Base-by-base conservation (phyloP, 2,888 invertebrate species). In the Agelastica alni region DNA sequence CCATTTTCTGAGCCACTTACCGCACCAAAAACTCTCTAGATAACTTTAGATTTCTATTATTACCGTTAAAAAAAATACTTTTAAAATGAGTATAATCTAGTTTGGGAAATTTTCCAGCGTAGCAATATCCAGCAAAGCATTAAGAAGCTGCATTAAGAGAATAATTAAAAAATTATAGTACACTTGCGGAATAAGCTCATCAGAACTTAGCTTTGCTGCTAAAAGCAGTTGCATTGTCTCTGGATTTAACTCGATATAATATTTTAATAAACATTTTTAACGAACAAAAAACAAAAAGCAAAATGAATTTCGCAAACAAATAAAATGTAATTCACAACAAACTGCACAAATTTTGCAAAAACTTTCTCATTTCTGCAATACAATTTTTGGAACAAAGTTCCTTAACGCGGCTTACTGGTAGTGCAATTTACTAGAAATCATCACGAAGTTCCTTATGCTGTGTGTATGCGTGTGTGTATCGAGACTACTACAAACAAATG, bases 221-320 rank as follows among this genome's bases (percentile, higher is more conserved):
- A 22, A 41, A 46, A 51, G 44, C 32, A 41, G 26, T 28, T 55
- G 51, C 45, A 46, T 56, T 48, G 43, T 56, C 42, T 52, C 41
- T 41, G 36, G 43, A 58, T 53, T 56, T 51, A 48, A 54, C 51
- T 51, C 41, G 20, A 31, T 18, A 52, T 48, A 51, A 53, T 59
- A 39, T 51, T 52, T n/a, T n/a, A n/a, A n/a, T n/a, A n/a, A n/a
- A n/a, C n/a, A n/a, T n/a, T n/a, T n/a, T n/a, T n/a, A n/a, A n/a
- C n/a, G n/a, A n/a, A n/a, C n/a, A n/a, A n/a, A n/a, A n/a, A n/a
- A n/a, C n/a, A n/a, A n/a, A n/a, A n/a, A n/a, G n/a, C n/a, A n/a
- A n/a, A n/a, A n/a, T n/a, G n/a, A n/a, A n/a, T n/a, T n/a, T n/a
- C n/a, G n/a, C n/a, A n/a, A n/a, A n/a, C n/a, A n/a, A n/a, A n/a